Evolutionary conservation across 1,140 invertebrate genomes (phyloP), one percentile per base, ranked within the genome.

Genomic region (Solenopsis invicta): DNA sequence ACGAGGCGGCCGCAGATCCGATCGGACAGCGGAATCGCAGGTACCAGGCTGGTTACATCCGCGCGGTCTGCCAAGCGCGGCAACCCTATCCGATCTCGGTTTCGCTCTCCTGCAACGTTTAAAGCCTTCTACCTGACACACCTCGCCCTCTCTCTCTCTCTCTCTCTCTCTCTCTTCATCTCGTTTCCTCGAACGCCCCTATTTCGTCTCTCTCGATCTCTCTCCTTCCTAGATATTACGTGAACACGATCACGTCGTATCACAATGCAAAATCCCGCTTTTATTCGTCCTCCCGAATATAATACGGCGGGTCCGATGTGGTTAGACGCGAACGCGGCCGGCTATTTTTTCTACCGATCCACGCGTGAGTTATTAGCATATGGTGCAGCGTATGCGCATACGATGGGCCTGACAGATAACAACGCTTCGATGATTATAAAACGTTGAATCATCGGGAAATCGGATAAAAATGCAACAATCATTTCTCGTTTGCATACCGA

Each of bases 361-460:
- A 88, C 93, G 93, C 93, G 92, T 94, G 92, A 94, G 91, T 94
- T 94, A 95, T 95, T 95, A 95, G 92, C 93, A 94, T 95, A 93
- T 94, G 91, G 92, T 92, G 93, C 93, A 29, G 41, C n/a, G 45
- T 75, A 75, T 59, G 59, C n/a, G 24, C 24, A 45, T 88, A 91
- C 91, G 94, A 94, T 94, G 91, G 91, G 91, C 75, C 88, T 89
- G 89, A 41, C 66, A 93, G 94, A 95, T 94, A 94, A 90, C 64
- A 67, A 74, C 37, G 85, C 88, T 91, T 67, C 62, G 62, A 24
- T 71, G 85, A 90, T 92, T 90, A 92, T 92, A 90, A 92, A 90
- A 86, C 80, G n/a, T 52, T 21, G 10, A 41, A 41, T 41, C 41
- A 8, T 41, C 18, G 24, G 41, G 41, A 59, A 84, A 50, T 56